Percentiles rank a stretch among this genome's conserved stretches.
These are phyloP conservation scores for Muscicapa comitata DNA, from an alignment of 2,797 vertebrate genomes.

Conservation along the genomic window DNA sequence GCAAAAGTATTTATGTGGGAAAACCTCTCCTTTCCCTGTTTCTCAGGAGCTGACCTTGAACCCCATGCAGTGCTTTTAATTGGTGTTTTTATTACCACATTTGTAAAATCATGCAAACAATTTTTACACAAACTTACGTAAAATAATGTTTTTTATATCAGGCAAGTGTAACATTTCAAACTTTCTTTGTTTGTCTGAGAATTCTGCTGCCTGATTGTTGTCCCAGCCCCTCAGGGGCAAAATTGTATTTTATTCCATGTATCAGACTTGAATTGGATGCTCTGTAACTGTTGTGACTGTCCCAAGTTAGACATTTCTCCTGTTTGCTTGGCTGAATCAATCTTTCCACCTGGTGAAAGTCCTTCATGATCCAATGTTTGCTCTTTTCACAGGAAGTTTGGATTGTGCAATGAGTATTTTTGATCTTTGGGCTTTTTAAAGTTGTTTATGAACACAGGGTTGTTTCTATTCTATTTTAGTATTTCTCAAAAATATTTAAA, in stretches of 20 bases:
- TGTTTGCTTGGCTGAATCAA: neutral
- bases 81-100: neutral
- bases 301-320: neutral
- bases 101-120: neutral
- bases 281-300: neutral
- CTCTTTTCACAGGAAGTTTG: neutral
- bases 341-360: neutral
- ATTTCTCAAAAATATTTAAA: neutral
- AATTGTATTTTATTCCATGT: neutral
- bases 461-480: neutral
- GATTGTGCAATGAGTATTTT: constrained; percentile 10
- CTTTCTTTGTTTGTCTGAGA: neutral
- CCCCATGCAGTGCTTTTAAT: neutral
- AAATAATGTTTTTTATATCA: neutral
- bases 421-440: neutral
- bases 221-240: neutral
- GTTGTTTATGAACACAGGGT: accelerated
- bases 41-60: neutral
- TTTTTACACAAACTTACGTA: accelerated
- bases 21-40: neutral
- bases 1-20: accelerated
- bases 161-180: neutral
- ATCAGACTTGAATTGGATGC: neutral
- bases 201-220: neutral
- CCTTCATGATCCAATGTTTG: neutral